Conservation (phyloP, 2,888 invertebrate species). For the Pomacea canaliculata region DNA sequence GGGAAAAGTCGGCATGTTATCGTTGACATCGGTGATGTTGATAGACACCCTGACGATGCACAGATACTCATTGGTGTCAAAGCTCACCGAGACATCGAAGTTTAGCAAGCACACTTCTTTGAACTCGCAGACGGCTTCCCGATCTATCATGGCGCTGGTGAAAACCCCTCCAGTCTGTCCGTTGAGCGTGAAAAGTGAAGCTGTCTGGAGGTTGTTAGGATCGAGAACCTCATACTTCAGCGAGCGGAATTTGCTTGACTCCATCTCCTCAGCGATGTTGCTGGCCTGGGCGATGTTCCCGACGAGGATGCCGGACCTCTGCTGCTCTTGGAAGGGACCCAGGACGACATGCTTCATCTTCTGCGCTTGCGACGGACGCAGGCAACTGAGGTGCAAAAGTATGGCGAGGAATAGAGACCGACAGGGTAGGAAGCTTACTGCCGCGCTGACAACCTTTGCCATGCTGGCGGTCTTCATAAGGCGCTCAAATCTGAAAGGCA, state of each 20-base stretch:
- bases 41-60: conserved; percentile 50
- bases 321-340: conserved; percentile 41
- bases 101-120: conserved; percentile 41
- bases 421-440: too few relatives aligned
- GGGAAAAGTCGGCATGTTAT: conserved; percentile 49
- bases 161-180: conserved; percentile 42
- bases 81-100: conserved; percentile 51
- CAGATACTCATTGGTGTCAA: conserved; percentile 41
- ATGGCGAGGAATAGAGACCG: not conserved
- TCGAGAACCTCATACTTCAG: conserved; percentile 37
- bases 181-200: conserved; percentile 41
- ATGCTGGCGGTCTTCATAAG: too few relatives aligned
- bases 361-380: not conserved
- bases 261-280: conserved; percentile 33
- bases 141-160: conserved; percentile 44
- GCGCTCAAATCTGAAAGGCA: too few relatives aligned
- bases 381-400: not conserved
- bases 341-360: conserved; percentile 17
- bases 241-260: conserved; percentile 25
- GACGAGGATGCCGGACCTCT: conserved; percentile 39
- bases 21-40: conserved; percentile 50
- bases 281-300: conserved; percentile 45
- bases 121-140: conserved; percentile 51
- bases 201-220: conserved; percentile 32
- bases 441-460: not conserved